Conservation (phyloP, 2,113 vertebrate genomes). For the Scalopus aquaticus region DNA sequence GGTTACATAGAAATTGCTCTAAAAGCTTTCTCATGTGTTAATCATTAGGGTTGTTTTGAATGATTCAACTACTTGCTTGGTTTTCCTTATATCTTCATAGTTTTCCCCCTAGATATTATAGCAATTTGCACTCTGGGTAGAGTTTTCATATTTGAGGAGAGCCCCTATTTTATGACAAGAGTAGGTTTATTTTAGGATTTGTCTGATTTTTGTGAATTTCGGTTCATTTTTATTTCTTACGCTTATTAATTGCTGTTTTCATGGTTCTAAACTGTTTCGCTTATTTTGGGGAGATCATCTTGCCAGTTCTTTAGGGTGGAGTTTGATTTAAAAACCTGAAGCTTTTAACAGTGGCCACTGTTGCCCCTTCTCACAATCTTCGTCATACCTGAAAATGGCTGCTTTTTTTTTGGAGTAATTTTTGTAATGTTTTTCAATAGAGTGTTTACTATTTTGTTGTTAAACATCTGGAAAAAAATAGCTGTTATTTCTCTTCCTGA, state of each 20-base stretch:
- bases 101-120: background rate
- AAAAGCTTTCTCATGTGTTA: background rate
- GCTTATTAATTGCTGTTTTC: conserved; percentile 12
- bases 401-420: background rate
- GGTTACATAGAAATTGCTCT: background rate
- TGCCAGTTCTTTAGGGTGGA: background rate
- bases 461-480: background rate
- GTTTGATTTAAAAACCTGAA: conserved; percentile 28
- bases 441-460: background rate
- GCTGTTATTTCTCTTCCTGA: background rate
- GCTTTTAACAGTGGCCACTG: background rate
- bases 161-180: background rate
- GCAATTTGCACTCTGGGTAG: background rate
- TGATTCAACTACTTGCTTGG: background rate
- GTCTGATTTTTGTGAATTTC: background rate
- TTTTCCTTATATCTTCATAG: background rate
- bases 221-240: background rate
- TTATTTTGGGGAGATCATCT: background rate
- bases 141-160: background rate
- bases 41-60: background rate
- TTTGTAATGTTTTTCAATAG: background rate
- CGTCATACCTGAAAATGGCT: background rate
- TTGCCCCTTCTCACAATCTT: background rate
- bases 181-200: conserved; percentile 45
- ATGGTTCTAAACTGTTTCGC: background rate